Evolutionary conservation across 1,140 invertebrate species (phyloP).

Genomic region (Phenacoccus solenopsis): DNA sequence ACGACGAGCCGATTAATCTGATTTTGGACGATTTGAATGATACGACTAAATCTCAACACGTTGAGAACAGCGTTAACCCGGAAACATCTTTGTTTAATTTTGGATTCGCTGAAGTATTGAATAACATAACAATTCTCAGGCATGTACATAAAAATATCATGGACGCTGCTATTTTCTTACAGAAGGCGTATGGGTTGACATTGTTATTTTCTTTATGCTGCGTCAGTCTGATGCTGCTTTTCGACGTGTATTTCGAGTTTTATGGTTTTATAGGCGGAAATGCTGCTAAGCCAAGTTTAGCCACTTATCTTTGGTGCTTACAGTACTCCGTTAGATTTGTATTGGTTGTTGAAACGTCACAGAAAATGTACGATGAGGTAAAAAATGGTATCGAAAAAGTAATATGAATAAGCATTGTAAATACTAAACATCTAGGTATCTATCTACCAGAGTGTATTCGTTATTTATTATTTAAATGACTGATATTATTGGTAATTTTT

Average conservation of each 20-base stretch:
- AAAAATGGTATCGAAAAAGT: too few relatives aligned
- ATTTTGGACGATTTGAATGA: not conserved
- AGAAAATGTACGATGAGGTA: conserved; percentile 13
- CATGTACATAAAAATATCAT: not conserved
- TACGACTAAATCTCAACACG: not conserved
- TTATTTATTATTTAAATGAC: too few relatives aligned
- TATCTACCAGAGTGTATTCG: too few relatives aligned
- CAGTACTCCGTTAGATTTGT: conserved; percentile 17
- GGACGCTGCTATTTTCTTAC: not conserved
- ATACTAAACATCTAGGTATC: too few relatives aligned
- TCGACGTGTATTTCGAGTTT: conserved; percentile 20
- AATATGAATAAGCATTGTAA: too few relatives aligned
- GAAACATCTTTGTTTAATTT: not conserved
- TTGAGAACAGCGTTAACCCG: not conserved
- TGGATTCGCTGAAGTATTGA: not conserved
- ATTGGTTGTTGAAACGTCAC: not conserved
- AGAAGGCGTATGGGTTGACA: not conserved
- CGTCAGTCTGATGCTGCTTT: not conserved
- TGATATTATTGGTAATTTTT: too few relatives aligned
- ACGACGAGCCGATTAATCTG: not conserved
- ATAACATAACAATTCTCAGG: not conserved
- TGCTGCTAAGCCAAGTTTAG: conserved; percentile 1
- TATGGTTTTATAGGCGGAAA: conserved; percentile 10
- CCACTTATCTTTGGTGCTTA: conserved; percentile 14
- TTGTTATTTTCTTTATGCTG: conserved; percentile 7